Evolutionary conservation across 2,113 vertebrate genomes (phyloP).

Genomic region (Dinomys branickii): DNA sequence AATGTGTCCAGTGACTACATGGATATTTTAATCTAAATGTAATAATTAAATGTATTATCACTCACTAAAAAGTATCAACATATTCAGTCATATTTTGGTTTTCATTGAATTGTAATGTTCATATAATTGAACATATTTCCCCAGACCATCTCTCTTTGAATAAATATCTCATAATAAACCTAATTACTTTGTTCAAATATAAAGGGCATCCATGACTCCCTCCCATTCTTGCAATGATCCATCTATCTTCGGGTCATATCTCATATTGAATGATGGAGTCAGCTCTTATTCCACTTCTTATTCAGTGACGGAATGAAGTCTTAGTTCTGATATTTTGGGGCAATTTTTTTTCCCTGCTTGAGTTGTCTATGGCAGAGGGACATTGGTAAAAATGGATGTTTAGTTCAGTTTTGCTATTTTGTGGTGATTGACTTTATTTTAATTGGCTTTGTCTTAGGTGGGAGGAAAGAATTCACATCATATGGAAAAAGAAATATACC

Average conservation of each 20-base stretch:
- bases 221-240: neutral
- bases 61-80: neutral
- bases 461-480: neutral
- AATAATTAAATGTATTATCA: neutral
- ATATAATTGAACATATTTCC: neutral
- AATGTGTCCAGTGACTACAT: neutral
- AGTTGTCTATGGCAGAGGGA: neutral
- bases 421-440: neutral
- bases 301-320: neutral
- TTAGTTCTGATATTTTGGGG: neutral
- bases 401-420: neutral
- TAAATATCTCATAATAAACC: neutral
- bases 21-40: neutral
- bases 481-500: neutral
- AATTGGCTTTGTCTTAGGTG: neutral
- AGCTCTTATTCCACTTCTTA: neutral
- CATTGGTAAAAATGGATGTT: neutral
- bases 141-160: neutral
- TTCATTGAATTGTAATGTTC: neutral
- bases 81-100: neutral
- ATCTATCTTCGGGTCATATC: neutral
- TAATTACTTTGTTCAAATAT: neutral
- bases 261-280: neutral
- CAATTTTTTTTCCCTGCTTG: neutral
- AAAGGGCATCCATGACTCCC: neutral